Percentiles rank a stretch among this genome's conserved stretches.
These are phyloP conservation scores for Asteroscopus sphinx DNA, from an alignment of 2,888 invertebrate species.

Conservation along the genomic window DNA sequence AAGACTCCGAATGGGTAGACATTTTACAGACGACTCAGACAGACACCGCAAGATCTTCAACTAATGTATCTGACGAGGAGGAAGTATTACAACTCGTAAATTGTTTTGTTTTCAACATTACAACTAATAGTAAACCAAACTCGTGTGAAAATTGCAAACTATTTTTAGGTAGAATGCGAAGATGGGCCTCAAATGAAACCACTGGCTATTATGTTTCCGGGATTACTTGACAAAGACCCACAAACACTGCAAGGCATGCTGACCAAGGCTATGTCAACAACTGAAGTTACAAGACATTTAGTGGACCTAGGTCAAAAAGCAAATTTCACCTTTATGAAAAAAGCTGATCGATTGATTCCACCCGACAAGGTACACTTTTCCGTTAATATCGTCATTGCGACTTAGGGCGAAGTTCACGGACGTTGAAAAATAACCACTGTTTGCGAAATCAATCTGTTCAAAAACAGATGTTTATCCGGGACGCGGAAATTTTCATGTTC, in stretches of 20 bases:
- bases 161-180: conserved; percentile 76
- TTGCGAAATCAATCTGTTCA: too few species aligned
- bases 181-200: conserved; percentile 78
- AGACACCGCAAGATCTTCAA: conserved; percentile 51
- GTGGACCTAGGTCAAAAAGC: conserved; percentile 82
- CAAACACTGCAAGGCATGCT: conserved; percentile 77
- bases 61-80: conserved; percentile 70
- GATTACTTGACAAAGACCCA: conserved; percentile 77
- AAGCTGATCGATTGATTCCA: conserved; percentile 79
- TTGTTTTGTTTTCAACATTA: conserved; percentile 37
- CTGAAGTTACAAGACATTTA: conserved; percentile 82
- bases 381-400: background rate
- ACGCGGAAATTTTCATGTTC: too few species aligned
- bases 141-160: conserved; percentile 1
- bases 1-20: conserved; percentile 87
- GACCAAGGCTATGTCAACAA: conserved; percentile 81
- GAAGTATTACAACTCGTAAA: conserved; percentile 80
- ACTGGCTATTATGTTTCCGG: conserved; percentile 81
- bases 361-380: conserved; percentile 71
- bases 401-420: too few species aligned
- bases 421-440: too few species aligned
- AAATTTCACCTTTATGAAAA: conserved; percentile 82
- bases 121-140: background rate
- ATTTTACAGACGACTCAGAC: conserved; percentile 68
- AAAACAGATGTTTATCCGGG: too few species aligned